phyloP scores from a whole-genome alignment of 2,113 vertebrate species.

The Macaca mulatta region DNA sequence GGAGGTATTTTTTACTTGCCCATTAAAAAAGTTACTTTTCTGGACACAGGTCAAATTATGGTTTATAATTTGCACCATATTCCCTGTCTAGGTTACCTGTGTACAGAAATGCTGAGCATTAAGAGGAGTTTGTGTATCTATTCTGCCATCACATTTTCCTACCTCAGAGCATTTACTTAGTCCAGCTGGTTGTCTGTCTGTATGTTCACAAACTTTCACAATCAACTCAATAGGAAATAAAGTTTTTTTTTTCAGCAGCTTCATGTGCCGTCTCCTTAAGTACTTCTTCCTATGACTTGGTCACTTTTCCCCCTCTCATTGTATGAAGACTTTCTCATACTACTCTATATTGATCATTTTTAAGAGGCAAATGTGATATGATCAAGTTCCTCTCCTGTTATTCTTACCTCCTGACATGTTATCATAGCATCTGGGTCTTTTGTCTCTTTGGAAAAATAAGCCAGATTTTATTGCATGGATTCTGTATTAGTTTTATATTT shows the following conservation, averaged over 20 bases:
- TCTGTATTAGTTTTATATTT: background rate
- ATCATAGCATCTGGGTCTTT: background rate
- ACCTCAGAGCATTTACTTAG: background rate
- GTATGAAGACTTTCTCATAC: background rate
- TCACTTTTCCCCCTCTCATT: background rate
- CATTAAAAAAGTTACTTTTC: background rate
- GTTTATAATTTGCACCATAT: background rate
- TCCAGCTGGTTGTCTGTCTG: background rate
- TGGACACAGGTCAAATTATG: background rate
- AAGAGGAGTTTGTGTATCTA: background rate
- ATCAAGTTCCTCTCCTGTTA: background rate
- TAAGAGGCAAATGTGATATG: background rate
- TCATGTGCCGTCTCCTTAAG: background rate
- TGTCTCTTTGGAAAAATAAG: background rate
- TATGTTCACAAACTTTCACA: background rate
- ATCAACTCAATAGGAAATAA: background rate
- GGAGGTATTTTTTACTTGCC: background rate
- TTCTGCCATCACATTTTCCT: conserved; percentile 14
- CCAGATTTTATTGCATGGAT: background rate
- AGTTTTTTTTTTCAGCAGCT: background rate
- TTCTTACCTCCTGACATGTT: background rate
- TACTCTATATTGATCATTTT: background rate
- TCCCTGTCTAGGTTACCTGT: background rate
- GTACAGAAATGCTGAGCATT: background rate
- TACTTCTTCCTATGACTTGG: background rate